Conservation (phyloP, 2,797 vertebrate species). For the Poecilia picta region DNA sequence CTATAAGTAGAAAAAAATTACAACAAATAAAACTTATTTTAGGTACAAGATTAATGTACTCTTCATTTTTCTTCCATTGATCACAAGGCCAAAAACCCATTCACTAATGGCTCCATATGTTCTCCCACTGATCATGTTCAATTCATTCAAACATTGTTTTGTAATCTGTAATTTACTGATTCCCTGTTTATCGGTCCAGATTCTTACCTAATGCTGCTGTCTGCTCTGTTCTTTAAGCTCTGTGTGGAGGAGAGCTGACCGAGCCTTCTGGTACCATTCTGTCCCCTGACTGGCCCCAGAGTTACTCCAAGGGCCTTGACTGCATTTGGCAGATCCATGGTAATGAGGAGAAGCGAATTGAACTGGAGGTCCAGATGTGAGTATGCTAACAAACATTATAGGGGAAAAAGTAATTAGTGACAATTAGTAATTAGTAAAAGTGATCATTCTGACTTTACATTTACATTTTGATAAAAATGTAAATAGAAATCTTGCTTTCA, state of each 20-base stretch:
- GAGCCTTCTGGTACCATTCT: constrained; percentile 88
- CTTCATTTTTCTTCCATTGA: neutral
- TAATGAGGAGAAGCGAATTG: constrained; percentile 90
- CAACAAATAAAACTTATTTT: neutral
- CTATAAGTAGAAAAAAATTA: neutral
- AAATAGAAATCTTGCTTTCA: neutral
- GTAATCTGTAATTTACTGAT: constrained; percentile 11
- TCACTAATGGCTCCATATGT: neutral
- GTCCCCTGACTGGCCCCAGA: constrained; percentile 94
- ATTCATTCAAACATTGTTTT: constrained; percentile 11
- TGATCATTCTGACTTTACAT: neutral
- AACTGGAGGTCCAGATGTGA: constrained; percentile 92
- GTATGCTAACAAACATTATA: constrained; percentile 39
- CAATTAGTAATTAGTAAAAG: no score
- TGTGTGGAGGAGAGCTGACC: constrained; percentile 89
- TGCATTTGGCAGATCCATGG: constrained; percentile 93
- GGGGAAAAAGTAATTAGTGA: neutral
- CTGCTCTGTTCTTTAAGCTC: constrained; percentile 70
- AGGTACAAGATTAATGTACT: neutral
- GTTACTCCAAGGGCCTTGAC: constrained; percentile 90
- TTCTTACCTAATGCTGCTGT: constrained; percentile 27
- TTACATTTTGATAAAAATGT: neutral
- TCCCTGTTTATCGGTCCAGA: neutral
- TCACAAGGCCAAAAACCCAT: neutral
- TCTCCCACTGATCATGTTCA: neutral